Conservation (phyloP, 1,140 invertebrate genomes). For the Drosophila biarmipes region DNA sequence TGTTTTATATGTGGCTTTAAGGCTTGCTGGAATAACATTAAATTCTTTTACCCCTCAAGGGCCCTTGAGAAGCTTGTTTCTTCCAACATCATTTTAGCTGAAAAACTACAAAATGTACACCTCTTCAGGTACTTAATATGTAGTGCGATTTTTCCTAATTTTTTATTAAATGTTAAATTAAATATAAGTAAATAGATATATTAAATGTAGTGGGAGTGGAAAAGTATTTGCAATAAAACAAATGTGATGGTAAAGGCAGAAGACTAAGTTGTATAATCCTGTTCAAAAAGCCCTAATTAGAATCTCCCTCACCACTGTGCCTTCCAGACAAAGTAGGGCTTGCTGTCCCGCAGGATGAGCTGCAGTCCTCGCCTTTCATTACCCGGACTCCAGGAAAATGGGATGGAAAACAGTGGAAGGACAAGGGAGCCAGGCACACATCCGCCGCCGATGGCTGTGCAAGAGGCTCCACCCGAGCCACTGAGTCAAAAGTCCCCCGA, state of each 20-base stretch:
- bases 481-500: slow-evolving; percentile 70
- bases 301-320: slow-evolving; percentile 39
- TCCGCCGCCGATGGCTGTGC: slow-evolving; percentile 52
- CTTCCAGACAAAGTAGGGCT: neutral
- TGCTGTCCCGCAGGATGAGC: slow-evolving; percentile 7
- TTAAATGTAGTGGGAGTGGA: too few species aligned
- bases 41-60: too few species aligned
- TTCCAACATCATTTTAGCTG: too few species aligned
- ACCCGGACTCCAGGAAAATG: slow-evolving; percentile 27
- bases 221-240: too few species aligned
- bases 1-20: neutral
- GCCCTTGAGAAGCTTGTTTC: too few species aligned
- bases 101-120: too few species aligned
- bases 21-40: neutral
- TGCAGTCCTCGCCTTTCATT: slow-evolving; percentile 64
- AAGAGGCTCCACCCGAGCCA: slow-evolving; percentile 23
- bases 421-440: slow-evolving; percentile 40
- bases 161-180: too few species aligned
- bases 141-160: too few species aligned
- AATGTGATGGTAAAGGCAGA: too few species aligned
- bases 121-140: too few species aligned
- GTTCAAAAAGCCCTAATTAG: neutral
- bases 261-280: neutral
- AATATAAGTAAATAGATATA: too few species aligned
- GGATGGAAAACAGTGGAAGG: neutral